phyloP scores from a whole-genome alignment of 64 coral and sea anemone species.

The Cladopsammia gracilis region DNA sequence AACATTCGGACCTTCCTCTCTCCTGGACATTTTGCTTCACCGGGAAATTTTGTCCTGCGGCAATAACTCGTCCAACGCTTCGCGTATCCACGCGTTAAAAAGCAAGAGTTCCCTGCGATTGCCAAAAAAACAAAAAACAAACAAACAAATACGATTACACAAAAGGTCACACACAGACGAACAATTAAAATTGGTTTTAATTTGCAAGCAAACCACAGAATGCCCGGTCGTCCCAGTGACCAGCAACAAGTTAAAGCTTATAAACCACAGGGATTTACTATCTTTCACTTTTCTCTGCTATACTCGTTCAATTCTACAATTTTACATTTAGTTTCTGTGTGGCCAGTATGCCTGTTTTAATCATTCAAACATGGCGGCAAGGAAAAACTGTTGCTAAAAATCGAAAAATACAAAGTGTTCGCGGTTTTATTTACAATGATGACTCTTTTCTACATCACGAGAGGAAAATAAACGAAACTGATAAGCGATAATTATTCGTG shows the following conservation, averaged over 20 bases:
- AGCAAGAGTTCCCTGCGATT: too few species aligned
- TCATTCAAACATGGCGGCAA: neutral
- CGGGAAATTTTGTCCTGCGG: too few species aligned
- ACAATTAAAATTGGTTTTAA: constrained; percentile 14
- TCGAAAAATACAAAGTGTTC: neutral
- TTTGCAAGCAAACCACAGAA: neutral
- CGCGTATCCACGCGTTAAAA: too few species aligned
- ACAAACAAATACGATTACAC: too few species aligned
- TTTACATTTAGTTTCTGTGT: neutral
- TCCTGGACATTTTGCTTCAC: too few species aligned
- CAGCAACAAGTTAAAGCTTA: neutral
- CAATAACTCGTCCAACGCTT: too few species aligned
- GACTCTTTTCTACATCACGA: neutral
- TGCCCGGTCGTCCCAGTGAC: neutral
- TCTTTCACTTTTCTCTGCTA: neutral
- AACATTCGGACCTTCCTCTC: too few species aligned
- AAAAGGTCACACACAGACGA: neutral
- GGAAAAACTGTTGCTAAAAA: neutral
- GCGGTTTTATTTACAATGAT: neutral
- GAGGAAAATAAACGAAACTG: neutral
- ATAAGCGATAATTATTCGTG: neutral
- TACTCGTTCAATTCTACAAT: neutral
- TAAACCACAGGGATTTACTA: neutral
- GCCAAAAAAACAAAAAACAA: too few species aligned
- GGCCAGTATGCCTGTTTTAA: neutral